Evolutionary conservation across 2,888 invertebrate species (phyloP).

Genomic region (Cephus nigrinus): DNA sequence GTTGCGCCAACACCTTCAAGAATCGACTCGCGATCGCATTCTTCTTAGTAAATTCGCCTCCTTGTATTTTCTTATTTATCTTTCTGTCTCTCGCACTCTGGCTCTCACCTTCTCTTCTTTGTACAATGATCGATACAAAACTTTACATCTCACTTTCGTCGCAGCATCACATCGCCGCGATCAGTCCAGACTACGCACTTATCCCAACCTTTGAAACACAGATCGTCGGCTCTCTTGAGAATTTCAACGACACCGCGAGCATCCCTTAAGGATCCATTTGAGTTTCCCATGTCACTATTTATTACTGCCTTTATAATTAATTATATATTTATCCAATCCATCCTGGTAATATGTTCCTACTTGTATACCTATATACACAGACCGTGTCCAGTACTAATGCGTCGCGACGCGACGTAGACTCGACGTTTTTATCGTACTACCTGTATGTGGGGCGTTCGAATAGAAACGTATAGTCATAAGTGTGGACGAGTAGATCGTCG

Average conservation of each 20-base stretch:
- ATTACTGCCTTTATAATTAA: background rate
- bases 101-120: constrained; percentile 18
- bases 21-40: background rate
- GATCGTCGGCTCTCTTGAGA: background rate
- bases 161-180: background rate
- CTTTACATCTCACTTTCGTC: background rate
- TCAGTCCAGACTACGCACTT: background rate
- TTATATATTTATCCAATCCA: background rate
- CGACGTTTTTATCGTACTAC: background rate
- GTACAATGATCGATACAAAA: background rate
- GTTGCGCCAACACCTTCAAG: too few relatives aligned
- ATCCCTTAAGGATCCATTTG: background rate
- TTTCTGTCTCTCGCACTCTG: constrained; percentile 6
- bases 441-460: background rate
- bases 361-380: background rate
- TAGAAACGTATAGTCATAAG: background rate
- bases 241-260: background rate
- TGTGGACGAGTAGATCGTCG: background rate
- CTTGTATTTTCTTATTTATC: constrained; percentile 4
- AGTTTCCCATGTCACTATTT: background rate
- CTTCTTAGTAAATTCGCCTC: constrained; percentile 24
- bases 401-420: background rate
- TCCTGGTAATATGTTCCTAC: background rate
- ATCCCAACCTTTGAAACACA: background rate
- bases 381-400: background rate